phyloP scores from a whole-genome alignment of 1,140 invertebrate genomes.

The Pseudomyrmex flavicornis region DNA sequence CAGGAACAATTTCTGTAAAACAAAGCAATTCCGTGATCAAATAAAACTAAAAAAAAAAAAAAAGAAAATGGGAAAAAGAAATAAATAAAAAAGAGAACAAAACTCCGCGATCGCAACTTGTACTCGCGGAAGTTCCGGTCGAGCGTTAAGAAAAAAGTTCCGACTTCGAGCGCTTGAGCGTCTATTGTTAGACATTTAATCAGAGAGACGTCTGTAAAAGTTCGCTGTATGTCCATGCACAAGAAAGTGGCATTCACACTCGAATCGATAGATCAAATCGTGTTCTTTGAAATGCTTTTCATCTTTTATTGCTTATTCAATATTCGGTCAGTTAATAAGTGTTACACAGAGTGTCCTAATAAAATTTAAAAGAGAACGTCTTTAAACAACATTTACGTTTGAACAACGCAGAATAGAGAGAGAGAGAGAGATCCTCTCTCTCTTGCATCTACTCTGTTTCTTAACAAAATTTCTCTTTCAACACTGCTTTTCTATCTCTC shows the following conservation, averaged over 20 bases:
- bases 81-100: not conserved
- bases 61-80: not conserved
- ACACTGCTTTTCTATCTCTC: no score
- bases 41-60: not conserved
- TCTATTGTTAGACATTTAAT: constrained; percentile 1
- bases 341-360: no score
- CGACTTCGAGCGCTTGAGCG: constrained; percentile 14
- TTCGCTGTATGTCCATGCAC: constrained; percentile 11
- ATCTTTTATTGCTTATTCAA: not conserved
- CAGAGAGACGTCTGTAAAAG: not conserved
- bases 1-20: constrained; percentile 94
- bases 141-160: constrained; percentile 2
- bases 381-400: no score
- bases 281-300: not conserved
- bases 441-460: not conserved
- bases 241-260: not conserved
- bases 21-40: constrained; percentile 85
- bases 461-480: no score
- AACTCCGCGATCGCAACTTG: not conserved
- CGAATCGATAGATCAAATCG: not conserved
- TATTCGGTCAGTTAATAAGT: no score
- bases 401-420: no score
- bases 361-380: no score
- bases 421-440: no score
- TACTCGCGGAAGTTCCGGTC: constrained; percentile 13